Conservation (phyloP, 2,113 vertebrate species). For the Pipra filicauda region DNA sequence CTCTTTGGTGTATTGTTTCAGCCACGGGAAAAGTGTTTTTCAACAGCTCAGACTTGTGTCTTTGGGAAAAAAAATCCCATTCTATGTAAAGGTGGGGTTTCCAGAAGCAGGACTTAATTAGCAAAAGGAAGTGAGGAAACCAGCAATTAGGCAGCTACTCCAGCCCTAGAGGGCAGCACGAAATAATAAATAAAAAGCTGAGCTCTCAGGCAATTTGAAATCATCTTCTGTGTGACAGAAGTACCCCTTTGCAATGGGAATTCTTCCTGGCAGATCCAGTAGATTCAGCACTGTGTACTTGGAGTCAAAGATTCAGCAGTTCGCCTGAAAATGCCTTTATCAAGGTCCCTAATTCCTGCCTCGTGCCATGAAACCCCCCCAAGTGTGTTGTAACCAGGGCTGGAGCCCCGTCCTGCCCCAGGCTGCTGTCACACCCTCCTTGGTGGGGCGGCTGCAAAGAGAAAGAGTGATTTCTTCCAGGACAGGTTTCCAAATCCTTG, state of each 20-base stretch:
- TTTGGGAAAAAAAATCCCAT: not conserved
- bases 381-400: not conserved
- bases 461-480: not conserved
- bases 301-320: not conserved
- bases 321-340: not conserved
- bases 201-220: not conserved
- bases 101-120: not conserved
- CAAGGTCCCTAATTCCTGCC: not conserved
- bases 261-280: not conserved
- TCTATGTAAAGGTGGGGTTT: not conserved
- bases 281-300: not conserved
- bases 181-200: conserved; percentile 45
- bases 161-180: conserved; percentile 64
- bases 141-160: not conserved
- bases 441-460: not conserved
- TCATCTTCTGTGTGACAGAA: not conserved
- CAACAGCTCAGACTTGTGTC: not conserved
- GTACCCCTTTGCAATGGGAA: not conserved
- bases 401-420: rapidly evolving
- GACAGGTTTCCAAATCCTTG: not conserved
- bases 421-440: not conserved
- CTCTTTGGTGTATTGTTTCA: not conserved
- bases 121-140: not conserved
- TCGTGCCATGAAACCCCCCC: not conserved
- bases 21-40: not conserved